phyloP scores from a whole-genome alignment of 2,888 invertebrate species.

The Euzetes globulus region DNA sequence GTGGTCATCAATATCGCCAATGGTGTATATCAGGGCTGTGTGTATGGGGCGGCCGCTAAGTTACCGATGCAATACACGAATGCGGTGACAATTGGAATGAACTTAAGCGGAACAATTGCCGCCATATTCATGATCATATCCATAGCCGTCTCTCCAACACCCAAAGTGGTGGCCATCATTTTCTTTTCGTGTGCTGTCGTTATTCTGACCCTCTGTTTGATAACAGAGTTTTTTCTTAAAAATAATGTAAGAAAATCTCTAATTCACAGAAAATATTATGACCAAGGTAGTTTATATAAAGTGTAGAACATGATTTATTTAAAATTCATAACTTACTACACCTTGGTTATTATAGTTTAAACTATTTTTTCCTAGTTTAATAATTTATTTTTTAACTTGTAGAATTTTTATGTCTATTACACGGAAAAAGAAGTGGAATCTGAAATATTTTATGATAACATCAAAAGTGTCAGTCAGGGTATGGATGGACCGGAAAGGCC shows the following conservation, averaged over 20 bases:
- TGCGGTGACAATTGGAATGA: conserved; percentile 84
- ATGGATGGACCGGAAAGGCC: neutral
- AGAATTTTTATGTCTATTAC: neutral
- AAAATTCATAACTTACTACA: too few species aligned
- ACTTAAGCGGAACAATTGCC: conserved; percentile 83
- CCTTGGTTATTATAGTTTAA: too few species aligned
- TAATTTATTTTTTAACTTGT: neutral
- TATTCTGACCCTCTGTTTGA: conserved; percentile 75
- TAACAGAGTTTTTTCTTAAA: conserved; percentile 1
- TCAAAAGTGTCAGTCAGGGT: neutral
- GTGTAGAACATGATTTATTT: too few species aligned
- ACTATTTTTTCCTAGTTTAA: neutral
- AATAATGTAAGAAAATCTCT: conserved; percentile 32
- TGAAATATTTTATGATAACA: neutral
- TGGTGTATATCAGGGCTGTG: conserved; percentile 94
- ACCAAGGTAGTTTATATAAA: too few species aligned
- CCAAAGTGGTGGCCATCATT: conserved; percentile 82
- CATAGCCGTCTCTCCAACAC: conserved; percentile 59
- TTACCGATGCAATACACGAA: conserved; percentile 87
- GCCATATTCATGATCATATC: conserved; percentile 67
- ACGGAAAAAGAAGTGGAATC: neutral
- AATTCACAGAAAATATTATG: too few species aligned
- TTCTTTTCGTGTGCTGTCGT: conserved; percentile 93
- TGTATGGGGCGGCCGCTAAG: conserved; percentile 89
- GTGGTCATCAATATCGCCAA: conserved; percentile 78